A percentile compares a stretch with the other conserved stretches of the same genome.
Conservation (phyloP, 1,140 invertebrate genomes). For the Leptoteleia sp. region DNA sequence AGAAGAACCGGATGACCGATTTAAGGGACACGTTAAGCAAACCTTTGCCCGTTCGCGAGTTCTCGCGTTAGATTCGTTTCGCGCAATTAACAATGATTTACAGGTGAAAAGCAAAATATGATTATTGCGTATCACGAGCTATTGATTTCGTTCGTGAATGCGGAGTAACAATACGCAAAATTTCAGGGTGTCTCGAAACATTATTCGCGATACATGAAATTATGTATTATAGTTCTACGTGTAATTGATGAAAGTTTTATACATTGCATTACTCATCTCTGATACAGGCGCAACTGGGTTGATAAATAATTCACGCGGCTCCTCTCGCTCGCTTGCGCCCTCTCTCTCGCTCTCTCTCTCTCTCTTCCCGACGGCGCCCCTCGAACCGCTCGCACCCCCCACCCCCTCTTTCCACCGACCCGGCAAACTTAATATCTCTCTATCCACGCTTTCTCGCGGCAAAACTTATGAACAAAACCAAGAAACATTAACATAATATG, state of each 20-base stretch:
- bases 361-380: constrained; percentile 6
- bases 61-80: constrained; percentile 24
- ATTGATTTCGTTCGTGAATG: constrained; percentile 65
- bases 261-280: constrained; percentile 68
- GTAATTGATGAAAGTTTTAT: constrained; percentile 70
- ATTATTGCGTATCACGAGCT: constrained; percentile 64
- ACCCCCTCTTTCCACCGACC: no score
- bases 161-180: constrained; percentile 65
- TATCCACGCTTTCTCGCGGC: constrained; percentile 60
- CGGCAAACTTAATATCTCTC: constrained; percentile 63
- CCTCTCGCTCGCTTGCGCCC: constrained; percentile 61
- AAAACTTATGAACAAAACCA: constrained; percentile 72
- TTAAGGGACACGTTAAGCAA: no score
- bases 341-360: constrained; percentile 6
- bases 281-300: constrained; percentile 73
- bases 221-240: constrained; percentile 68
- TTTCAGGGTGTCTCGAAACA: constrained; percentile 62
- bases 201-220: constrained; percentile 62
- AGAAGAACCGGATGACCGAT: no score
- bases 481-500: constrained; percentile 74
- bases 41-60: no score
- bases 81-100: constrained; percentile 59
- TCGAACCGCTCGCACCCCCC: neutral
- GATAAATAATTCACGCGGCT: constrained; percentile 77
- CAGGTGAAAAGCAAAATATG: constrained; percentile 61